phyloP scores from a whole-genome alignment of 2,797 vertebrate genomes.

The Hylomyscus alleni region DNA sequence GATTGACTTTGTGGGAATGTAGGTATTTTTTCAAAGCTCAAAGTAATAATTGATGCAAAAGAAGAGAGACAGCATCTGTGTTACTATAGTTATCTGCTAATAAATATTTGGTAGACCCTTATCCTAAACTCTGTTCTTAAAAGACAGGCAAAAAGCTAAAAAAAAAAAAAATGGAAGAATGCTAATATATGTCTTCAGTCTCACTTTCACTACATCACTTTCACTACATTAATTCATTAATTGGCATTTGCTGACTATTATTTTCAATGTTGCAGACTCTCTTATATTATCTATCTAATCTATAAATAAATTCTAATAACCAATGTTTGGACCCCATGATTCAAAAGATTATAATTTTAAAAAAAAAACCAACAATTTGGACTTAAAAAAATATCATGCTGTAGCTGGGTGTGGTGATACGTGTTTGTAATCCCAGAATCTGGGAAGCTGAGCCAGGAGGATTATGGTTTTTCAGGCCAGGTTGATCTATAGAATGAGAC shows the following conservation, averaged over 20 bases:
- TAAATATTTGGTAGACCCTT: conserved; percentile 1
- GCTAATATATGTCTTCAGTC: conserved; percentile 31
- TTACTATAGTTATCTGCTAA: not conserved
- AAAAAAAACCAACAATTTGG: not conserved
- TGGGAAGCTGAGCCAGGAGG: not conserved
- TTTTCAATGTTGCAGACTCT: not conserved
- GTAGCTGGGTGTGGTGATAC: not conserved
- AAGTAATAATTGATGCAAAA: not conserved
- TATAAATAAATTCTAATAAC: conserved; percentile 56
- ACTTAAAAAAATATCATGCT: conserved; percentile 12
- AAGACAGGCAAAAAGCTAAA: not conserved
- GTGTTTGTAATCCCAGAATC: not conserved
- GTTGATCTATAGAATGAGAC: not conserved
- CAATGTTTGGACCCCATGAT: not conserved
- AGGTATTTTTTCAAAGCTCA: conserved; percentile 59
- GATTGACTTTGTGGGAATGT: not conserved
- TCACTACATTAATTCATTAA: conserved; percentile 48
- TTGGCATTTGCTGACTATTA: conserved; percentile 25
- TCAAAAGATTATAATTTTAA: conserved; percentile 18
- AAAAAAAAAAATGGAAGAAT: conserved; percentile 35
- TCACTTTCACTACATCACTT: conserved; percentile 45
- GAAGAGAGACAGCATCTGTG: not conserved
- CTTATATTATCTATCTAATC: not conserved
- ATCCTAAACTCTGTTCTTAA: conserved; percentile 28
- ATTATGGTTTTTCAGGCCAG: not conserved